Evolutionary conservation across 2,888 invertebrate species (phyloP), one percentile per base, ranked within the genome.

Genomic region (Leptinotarsa tumamoca): DNA sequence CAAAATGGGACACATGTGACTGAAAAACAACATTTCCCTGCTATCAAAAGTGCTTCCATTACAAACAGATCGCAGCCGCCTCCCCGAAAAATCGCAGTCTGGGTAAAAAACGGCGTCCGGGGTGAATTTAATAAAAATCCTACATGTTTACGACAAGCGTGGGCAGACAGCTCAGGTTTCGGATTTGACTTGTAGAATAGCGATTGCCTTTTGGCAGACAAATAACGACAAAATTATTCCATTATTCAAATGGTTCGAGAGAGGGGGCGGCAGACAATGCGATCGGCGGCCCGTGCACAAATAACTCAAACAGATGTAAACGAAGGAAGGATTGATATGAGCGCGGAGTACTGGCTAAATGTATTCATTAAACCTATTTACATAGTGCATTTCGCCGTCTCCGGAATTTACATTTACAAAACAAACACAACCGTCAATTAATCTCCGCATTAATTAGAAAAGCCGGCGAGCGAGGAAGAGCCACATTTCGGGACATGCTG

Each of bases 401-500:
- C 84, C 84, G 81, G 85, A 85, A 87, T 87, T 86, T 85, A 85
- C 87, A 85, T 86, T 86, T 84, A 84, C 86, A 84, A 85, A 86
- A 87, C 85, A 86, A 87, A 86, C 85, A 86, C 85, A 82, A 82
- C 85, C 86, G 85, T 86, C 86, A 87, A 86, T 87, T 87, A 87
- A 86, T 86, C 85, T 84, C 73, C 68, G 76, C 75, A 78, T 80
- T 80, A 74, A 80, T 78, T 80, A 77, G 73, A 33, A 67, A 69
- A 71, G 75, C 56, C 67, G 78, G 68, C 70, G 78, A 71, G 74
- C 75, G 76, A 77, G 73, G 77, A 77, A 71, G 77, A 71, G 77
- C 68, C 75, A 70, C 72, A 73, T 75, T 79, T 73, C 49, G 66
- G 18, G 33, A 69, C 33, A 18, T n/a, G 49, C 7, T 43, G 49